A percentile compares a stretch with the other conserved stretches of the same genome.
Evolutionary conservation across 2,888 invertebrate species (phyloP).

Genomic region (Ormyrus thymus): DNA sequence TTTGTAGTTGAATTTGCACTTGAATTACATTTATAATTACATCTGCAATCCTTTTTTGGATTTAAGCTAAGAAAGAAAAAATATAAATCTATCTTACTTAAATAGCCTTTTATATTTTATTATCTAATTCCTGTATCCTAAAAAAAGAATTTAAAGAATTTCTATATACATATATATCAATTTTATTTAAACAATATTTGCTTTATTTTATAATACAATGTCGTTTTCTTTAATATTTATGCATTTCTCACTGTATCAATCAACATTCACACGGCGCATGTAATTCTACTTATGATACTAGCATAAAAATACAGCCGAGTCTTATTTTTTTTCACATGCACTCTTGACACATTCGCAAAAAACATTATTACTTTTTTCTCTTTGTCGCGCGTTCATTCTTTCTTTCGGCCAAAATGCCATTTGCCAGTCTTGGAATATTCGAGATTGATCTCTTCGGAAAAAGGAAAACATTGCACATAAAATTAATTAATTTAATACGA

Average conservation of each 20-base stretch:
- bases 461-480: constrained; percentile 47
- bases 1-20: constrained; percentile 51
- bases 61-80: constrained; percentile 31
- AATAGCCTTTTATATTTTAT: constrained; percentile 19
- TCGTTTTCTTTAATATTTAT: constrained; percentile 64
- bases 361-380: constrained; percentile 19
- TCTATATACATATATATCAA: constrained; percentile 52
- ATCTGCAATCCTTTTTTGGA: constrained; percentile 44
- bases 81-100: constrained; percentile 48
- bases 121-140: neutral
- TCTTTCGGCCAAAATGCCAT: constrained; percentile 62
- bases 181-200: constrained; percentile 74
- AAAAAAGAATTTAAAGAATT: constrained; percentile 20
- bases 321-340: constrained; percentile 58
- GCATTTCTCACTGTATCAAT: constrained; percentile 57
- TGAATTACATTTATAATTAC: constrained; percentile 48
- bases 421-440: constrained; percentile 65
- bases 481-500: constrained; percentile 25
- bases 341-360: constrained; percentile 50
- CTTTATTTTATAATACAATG: constrained; percentile 72
- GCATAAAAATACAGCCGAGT: constrained; percentile 69
- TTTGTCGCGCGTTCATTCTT: constrained; percentile 45
- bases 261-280: constrained; percentile 61
- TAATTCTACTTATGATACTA: constrained; percentile 60
- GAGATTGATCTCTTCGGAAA: constrained; percentile 46